Base-by-base conservation (phyloP, 2,797 vertebrate genomes). In the Dendrocincla tyrannina region DNA sequence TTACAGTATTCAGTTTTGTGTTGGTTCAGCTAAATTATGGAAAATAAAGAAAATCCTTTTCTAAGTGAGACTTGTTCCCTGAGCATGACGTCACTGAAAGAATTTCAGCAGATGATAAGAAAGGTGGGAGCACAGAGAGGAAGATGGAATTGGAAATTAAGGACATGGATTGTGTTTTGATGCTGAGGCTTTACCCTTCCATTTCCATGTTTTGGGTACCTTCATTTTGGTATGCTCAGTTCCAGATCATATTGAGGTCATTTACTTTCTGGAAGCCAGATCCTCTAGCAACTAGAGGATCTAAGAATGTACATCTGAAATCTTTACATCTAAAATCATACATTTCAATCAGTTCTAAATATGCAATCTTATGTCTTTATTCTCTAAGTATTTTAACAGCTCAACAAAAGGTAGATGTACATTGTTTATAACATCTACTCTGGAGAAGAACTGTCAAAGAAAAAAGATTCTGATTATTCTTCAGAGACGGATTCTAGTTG, bases 1-100 rank as follows among this genome's bases (percentile, higher is more conserved):
- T 98, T 98, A 97, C 96, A 92, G 93, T 98, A 98, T 98, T 97
- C 96, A 79, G 93, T 98, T 98, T 98, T 98, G 98, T 98, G 98
- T 98, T 98, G 97, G 97, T 97, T 98, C 98, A 97, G 97, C 97
- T 98, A 98, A 98, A 98, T 98, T 98, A 98, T 98, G 97, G 95
- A 93, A 98, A 98, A 98, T 98, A 98, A 98, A 98, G 97, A 98
- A 97, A 97, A 96, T 96, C 97, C 96, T 98, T 98, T 98, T 98
- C 93, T 98, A 98, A 97, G 96, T 94, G 95, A 98, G 97, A 97
- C 94, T 97, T 97, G 96, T 98, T 97, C 96, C 93, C 95, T 97
- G 97, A 97, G 96, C 92, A 33, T 93, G 96, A 96, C 52, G 0
- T 96, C 88, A 97, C 69, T 60, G 70, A 94, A 91, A 60, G 81